phyloP scores from a whole-genome alignment of 2,797 vertebrate genomes.

The Ceryle rudis region DNA sequence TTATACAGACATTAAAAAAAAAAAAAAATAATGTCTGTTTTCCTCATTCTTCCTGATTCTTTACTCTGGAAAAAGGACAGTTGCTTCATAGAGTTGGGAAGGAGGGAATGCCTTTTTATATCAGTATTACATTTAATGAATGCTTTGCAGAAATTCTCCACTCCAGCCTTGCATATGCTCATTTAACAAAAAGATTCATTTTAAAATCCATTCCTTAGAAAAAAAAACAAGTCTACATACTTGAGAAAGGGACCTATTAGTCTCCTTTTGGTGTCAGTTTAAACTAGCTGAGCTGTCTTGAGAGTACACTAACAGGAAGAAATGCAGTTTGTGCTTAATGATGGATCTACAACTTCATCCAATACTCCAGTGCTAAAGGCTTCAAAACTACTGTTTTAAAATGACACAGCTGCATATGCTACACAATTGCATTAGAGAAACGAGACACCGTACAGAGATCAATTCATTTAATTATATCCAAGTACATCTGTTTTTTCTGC shows the following conservation, averaged over 20 bases:
- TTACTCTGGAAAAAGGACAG: neutral
- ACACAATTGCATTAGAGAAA: neutral
- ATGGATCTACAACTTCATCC: neutral
- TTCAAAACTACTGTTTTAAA: neutral
- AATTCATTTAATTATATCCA: neutral
- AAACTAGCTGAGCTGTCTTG: neutral
- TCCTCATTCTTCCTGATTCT: neutral
- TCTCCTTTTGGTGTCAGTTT: neutral
- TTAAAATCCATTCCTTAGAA: neutral
- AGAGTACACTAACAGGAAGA: neutral
- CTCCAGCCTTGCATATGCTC: neutral
- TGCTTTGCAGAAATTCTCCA: neutral
- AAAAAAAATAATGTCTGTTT: neutral
- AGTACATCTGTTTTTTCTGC: neutral
- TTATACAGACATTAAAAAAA: neutral
- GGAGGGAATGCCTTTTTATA: neutral
- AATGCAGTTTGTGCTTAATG: neutral
- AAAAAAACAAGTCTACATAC: neutral
- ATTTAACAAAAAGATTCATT: neutral
- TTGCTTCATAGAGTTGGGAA: neutral
- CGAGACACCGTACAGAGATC: neutral
- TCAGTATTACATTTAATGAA: neutral
- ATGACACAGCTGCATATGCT: neutral
- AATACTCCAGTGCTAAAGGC: neutral
- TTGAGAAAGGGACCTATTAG: neutral